Base-by-base conservation (phyloP, 2,888 invertebrate genomes). In the Lasioglossum leucozonium region DNA sequence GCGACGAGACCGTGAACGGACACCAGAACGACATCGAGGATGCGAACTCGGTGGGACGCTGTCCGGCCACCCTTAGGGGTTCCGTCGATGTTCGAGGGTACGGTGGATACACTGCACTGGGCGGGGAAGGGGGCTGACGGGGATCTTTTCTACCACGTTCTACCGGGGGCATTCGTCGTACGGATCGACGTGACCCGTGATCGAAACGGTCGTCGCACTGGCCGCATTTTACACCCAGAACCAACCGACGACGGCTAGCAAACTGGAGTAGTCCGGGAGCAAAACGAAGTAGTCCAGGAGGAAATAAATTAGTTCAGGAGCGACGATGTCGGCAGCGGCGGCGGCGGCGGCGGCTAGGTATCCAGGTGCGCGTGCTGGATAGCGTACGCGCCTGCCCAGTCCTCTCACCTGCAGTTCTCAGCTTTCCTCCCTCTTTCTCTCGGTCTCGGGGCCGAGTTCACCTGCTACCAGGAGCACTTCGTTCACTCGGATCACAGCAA, bases 381-480 rank as follows among this genome's bases (percentile, higher is more conserved):
- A 80, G 73, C 74, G 84, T 72, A 71, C 30, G 90, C 90, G 87
- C 89, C 78, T 89, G 89, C 85, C 77, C 90, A 85, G 79, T 86
- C 44, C 82, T 82, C 81, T 88, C 84, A 87, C 87, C 88, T 86
- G 82, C 79, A 65, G 55, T 76, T 75, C 74, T 89, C 90, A 83
- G 85, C 86, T 84, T 73, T 13, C 58, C 77, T 47, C 44, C 55
- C 34, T 30, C 13, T 58, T 30, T 65, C 71, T 13, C 22, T 74
- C 34, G 42, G 37, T 37, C 8, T 77, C 22, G 51, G 34, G 26
- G 26, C 18, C 65, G 65, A 8, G 30, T 67, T 83, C 75, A 77
- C 77, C 81, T 81, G 75, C 74, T 85, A 78, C 75, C 80, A 73
- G 55, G 78, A 51, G 47, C 58, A 22, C 51, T n/a, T 10, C 22